Evolutionary conservation across 2,113 vertebrate genomes (phyloP).

Genomic region (Lasiurus cinereus): DNA sequence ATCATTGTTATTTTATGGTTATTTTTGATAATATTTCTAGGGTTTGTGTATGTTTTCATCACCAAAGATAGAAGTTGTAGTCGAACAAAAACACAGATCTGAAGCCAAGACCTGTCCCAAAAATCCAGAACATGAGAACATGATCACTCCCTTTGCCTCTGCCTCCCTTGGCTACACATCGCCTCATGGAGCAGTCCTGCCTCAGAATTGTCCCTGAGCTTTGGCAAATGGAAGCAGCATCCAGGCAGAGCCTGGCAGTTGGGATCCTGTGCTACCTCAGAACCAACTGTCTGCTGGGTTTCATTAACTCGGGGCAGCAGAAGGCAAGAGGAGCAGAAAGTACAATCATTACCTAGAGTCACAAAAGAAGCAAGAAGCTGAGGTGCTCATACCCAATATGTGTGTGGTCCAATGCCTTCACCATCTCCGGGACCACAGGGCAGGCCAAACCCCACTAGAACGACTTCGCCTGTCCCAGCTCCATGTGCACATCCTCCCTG

Average conservation of each 20-base stretch:
- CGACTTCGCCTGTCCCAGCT: not conserved
- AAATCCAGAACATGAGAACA: not conserved
- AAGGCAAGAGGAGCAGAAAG: not conserved
- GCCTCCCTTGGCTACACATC: not conserved
- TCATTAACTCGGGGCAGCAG: not conserved
- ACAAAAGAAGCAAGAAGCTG: not conserved
- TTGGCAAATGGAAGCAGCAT: not conserved
- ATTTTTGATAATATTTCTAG: not conserved
- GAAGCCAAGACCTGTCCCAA: not conserved
- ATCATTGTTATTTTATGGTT: not conserved
- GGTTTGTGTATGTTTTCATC: not conserved
- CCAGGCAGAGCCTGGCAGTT: not conserved
- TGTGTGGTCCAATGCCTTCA: not conserved
- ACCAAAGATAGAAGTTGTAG: not conserved
- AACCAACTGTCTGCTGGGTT: not conserved
- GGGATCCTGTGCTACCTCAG: not conserved
- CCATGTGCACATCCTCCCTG: rapidly evolving
- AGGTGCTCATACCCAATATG: too few relatives aligned
- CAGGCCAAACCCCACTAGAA: too few relatives aligned
- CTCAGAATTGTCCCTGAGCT: not conserved
- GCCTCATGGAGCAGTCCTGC: not conserved
- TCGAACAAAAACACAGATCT: not conserved
- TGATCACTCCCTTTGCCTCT: not conserved
- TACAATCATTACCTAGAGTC: not conserved
- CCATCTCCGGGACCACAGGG: not conserved